A percentile compares a stretch with the other conserved stretches of the same genome.
Evolutionary conservation across 2,888 invertebrate species (phyloP).

Genomic region (Ceriagrion tenellum): DNA sequence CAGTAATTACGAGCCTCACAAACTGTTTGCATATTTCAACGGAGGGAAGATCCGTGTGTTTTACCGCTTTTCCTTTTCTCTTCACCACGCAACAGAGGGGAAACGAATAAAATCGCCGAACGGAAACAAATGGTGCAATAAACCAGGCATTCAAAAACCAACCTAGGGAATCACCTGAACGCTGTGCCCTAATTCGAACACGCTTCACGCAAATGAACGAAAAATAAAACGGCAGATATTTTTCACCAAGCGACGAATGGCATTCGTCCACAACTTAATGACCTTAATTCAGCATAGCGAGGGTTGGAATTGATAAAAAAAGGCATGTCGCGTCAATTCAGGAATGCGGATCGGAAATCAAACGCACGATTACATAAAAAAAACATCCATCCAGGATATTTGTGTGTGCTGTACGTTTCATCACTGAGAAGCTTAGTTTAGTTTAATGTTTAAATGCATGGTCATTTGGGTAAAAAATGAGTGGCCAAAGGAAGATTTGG

Average conservation of each 20-base stretch:
- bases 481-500: too few species aligned
- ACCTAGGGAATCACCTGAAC: not conserved
- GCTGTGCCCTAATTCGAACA: not conserved
- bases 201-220: not conserved
- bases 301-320: too few species aligned
- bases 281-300: too few species aligned
- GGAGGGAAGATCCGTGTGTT: not conserved
- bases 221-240: not conserved
- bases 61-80: not conserved
- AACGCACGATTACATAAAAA: not conserved
- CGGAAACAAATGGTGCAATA: not conserved
- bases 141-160: not conserved
- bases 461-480: too few species aligned
- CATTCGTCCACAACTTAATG: too few species aligned
- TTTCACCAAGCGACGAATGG: too few species aligned
- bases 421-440: too few species aligned
- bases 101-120: not conserved
- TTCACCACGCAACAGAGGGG: not conserved
- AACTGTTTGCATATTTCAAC: not conserved
- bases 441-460: too few species aligned
- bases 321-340: not conserved
- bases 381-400: too few species aligned
- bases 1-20: not conserved
- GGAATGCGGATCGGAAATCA: not conserved
- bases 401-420: too few species aligned